Base-by-base conservation (phyloP, 2,113 vertebrate genomes). In the Amblyopsis rosae region DNA sequence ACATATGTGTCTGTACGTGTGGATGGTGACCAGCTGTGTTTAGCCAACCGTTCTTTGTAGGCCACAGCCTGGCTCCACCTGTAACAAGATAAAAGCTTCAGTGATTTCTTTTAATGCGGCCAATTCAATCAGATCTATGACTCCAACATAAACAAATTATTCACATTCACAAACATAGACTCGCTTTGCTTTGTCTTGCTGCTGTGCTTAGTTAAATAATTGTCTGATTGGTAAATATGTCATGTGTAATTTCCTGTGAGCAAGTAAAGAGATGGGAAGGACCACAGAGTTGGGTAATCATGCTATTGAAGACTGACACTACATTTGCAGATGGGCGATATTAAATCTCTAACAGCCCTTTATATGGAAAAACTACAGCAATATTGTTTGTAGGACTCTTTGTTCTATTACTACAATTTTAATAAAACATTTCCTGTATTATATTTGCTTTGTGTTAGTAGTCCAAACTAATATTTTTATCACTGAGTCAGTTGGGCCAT, bases 191-290 rank as follows among this genome's bases (percentile, higher is more conserved):
- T 64, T 47, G 49, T 82, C 59, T 80, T 62, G 56, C 72, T 73
- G 84, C 62, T 84, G 45, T 62, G 76, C 73, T 81, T 53, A 69
- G 69, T 62, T 80, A 67, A 86, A 87, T 86, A 79, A 85, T 77
- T 83, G 76, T 81, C 83, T 64, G 85, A 87, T 83, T 86, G 85
- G 87, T 85, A 80, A 83, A 87, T 81, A 87, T 89, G 84, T 87
- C 81, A 81, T 69, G 72, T 75, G 79, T 67, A 79, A 86, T 84
- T 86, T 86, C 82, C 72, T 81, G 70, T 78, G 81, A 77, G 72
- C 80, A 81, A 75, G 67, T 69, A 65, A 79, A 67, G 63, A 58
- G 73, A 79, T 60, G 68, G 65, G 81, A 73, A 33, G 51, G 55
- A 58, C 63, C 58, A 54, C 12, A 69, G 50, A 45, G 61, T 77